Evolutionary conservation across 1,140 invertebrate genomes (phyloP).

Genomic region (Anagrus nilaparvatae): DNA sequence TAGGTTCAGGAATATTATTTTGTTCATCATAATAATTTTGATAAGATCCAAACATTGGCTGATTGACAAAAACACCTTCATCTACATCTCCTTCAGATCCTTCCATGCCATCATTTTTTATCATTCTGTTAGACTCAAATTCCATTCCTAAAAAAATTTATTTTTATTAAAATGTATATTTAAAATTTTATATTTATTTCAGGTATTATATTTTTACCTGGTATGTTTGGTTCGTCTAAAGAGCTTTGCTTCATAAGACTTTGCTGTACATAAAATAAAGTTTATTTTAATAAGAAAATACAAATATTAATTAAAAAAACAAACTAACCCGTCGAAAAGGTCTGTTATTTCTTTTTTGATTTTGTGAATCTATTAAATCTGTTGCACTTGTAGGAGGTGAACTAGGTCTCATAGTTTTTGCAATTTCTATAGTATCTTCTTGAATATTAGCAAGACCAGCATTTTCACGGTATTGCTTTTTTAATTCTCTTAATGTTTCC

Average conservation of each 20-base stretch:
- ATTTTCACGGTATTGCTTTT: slow-evolving; percentile 60
- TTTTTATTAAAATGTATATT: no score
- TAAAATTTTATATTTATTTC: slow-evolving; percentile 50
- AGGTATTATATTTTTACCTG: no score
- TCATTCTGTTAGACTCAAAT: slow-evolving; percentile 21
- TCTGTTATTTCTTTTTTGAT: slow-evolving; percentile 59
- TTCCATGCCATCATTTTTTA: slow-evolving; percentile 41
- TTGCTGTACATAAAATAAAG: slow-evolving; percentile 39
- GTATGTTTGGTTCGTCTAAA: slow-evolving; percentile 74
- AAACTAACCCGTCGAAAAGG: slow-evolving; percentile 49
- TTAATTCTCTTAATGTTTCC: slow-evolving; percentile 64
- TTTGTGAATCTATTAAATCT: slow-evolving; percentile 83
- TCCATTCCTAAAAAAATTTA: no score
- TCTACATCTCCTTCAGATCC: slow-evolving; percentile 32
- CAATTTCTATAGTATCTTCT: slow-evolving; percentile 91
- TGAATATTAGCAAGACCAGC: slow-evolving; percentile 62
- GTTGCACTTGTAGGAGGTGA: slow-evolving; percentile 89
- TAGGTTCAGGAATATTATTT: slow-evolving; percentile 27
- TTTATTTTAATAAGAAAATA: slow-evolving; percentile 11
- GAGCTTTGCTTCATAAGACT: slow-evolving; percentile 89
- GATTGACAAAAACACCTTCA: slow-evolving; percentile 20
- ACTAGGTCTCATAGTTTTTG: slow-evolving; percentile 84
- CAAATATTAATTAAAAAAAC: slow-evolving; percentile 16
- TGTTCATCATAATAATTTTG: slow-evolving; percentile 29
- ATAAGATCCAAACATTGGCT: slow-evolving; percentile 18